These are phyloP conservation scores for Coracopsis vasa DNA, from an alignment of 2,113 vertebrate genomes.

Conservation along the genomic window DNA sequence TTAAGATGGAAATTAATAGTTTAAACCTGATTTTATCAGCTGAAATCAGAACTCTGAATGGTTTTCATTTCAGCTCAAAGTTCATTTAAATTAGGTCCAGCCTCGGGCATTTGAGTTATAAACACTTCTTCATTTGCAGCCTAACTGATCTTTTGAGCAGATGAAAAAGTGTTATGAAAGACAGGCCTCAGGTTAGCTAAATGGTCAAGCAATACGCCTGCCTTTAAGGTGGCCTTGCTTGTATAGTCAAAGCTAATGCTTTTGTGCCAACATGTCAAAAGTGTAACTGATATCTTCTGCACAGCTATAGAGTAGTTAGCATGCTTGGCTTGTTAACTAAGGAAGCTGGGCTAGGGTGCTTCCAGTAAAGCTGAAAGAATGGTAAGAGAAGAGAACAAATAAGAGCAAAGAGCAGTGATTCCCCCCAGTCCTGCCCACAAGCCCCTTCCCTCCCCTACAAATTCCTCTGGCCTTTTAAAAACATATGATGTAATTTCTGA, in stretches of 20 bases:
- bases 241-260: not conserved
- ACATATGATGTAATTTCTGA: not conserved
- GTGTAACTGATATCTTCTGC: not conserved
- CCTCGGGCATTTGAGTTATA: not conserved
- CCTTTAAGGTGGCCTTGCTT: not conserved
- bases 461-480: not conserved
- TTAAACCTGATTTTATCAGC: not conserved
- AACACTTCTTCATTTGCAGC: constrained; percentile 8
- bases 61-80: not conserved
- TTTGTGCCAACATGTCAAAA: not conserved
- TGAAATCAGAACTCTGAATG: not conserved
- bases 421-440: not conserved
- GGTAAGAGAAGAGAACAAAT: not conserved
- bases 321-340: not conserved
- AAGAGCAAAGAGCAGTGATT: not conserved
- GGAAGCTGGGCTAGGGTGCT: not conserved
- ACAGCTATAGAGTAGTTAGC: not conserved
- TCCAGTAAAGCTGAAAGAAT: not conserved
- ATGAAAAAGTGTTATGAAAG: not conserved
- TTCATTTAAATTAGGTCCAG: constrained; percentile 1
- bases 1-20: not conserved
- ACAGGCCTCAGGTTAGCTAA: not conserved
- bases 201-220: not conserved
- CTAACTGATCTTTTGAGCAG: not conserved
- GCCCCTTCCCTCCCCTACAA: not conserved